phyloP scores from a whole-genome alignment of 2,113 vertebrate genomes.

The Hippoglossus stenolepis region DNA sequence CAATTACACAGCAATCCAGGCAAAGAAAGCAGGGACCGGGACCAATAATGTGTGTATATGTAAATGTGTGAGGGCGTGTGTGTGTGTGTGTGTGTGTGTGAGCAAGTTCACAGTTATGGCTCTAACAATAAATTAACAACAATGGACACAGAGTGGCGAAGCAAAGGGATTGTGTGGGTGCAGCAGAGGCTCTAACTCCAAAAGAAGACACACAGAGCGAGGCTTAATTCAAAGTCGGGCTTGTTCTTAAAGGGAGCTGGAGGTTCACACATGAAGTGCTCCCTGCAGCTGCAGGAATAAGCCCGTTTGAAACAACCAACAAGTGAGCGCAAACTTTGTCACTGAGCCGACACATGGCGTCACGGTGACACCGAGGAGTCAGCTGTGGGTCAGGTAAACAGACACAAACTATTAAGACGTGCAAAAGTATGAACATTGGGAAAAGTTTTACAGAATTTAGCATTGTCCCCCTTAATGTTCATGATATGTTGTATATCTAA shows the following conservation, averaged over 20 bases:
- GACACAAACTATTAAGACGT: too few relatives aligned
- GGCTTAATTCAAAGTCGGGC: slow-evolving; percentile 55
- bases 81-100: slow-evolving; percentile 1
- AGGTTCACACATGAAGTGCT: slow-evolving; percentile 19
- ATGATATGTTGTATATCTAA: too few relatives aligned
- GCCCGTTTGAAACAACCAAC: slow-evolving; percentile 18
- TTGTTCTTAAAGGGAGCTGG: slow-evolving; percentile 23
- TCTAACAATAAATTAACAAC: slow-evolving; percentile 30
- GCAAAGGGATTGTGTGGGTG: slow-evolving; percentile 36
- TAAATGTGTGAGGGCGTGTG: slow-evolving; percentile 10
- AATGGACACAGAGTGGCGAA: slow-evolving; percentile 22
- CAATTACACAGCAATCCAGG: slow-evolving; percentile 70
- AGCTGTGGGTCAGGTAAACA: slow-evolving; percentile 12
- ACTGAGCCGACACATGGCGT: slow-evolving; percentile 18
- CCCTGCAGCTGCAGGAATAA: slow-evolving; percentile 25
- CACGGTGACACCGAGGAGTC: slow-evolving; percentile 16
- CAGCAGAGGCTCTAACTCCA: slow-evolving; percentile 25
- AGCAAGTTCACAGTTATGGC: slow-evolving; percentile 5
- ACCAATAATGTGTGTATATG: slow-evolving; percentile 41
- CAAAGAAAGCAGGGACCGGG: slow-evolving; percentile 47
- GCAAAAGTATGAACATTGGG: slow-evolving; percentile 10
- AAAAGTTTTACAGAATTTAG: background rate
- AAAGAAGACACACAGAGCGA: slow-evolving; percentile 28
- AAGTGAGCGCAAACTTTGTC: slow-evolving; percentile 27
- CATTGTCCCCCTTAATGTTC: too few relatives aligned